Percentiles rank a stretch among this genome's conserved stretches.
phyloP scores from a whole-genome alignment of 2,797 vertebrate genomes.

The Sebastes minor region DNA sequence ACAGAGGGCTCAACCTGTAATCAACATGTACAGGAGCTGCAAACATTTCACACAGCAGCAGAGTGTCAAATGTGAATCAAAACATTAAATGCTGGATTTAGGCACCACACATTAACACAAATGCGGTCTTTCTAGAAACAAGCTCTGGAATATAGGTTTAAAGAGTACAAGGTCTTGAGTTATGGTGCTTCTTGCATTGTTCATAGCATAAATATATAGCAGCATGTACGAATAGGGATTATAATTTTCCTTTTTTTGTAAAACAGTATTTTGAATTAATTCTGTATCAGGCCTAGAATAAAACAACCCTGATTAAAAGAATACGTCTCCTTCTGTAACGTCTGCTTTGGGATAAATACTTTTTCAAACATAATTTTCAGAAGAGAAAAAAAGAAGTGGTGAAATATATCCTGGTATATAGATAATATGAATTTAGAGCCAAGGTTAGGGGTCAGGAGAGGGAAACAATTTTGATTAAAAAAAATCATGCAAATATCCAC shows the following conservation, averaged over 20 bases:
- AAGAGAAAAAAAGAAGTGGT: neutral
- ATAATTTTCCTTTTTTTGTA: neutral
- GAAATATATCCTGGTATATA: too few relatives aligned
- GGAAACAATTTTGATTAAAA: neutral
- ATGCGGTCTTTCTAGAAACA: neutral
- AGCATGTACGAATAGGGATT: neutral
- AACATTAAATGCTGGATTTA: constrained; percentile 4
- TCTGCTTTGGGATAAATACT: neutral
- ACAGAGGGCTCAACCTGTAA: constrained; percentile 52
- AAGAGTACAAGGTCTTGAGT: neutral
- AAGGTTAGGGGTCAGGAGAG: neutral
- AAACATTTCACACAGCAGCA: neutral
- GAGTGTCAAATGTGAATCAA: constrained; percentile 4
- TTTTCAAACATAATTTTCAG: neutral
- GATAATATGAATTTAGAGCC: neutral
- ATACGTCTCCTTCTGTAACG: neutral
- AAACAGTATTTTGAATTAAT: neutral
- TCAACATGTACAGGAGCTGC: constrained; percentile 28
- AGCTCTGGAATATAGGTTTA: neutral
- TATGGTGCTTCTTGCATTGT: neutral
- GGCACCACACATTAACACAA: neutral
- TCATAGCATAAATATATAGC: neutral
- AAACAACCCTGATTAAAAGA: neutral
- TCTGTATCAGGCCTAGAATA: neutral
- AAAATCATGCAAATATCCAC: neutral